These are phyloP conservation scores for Chrysoperla carnea DNA, from an alignment of 1,140 invertebrate genomes.

Conservation along the genomic window DNA sequence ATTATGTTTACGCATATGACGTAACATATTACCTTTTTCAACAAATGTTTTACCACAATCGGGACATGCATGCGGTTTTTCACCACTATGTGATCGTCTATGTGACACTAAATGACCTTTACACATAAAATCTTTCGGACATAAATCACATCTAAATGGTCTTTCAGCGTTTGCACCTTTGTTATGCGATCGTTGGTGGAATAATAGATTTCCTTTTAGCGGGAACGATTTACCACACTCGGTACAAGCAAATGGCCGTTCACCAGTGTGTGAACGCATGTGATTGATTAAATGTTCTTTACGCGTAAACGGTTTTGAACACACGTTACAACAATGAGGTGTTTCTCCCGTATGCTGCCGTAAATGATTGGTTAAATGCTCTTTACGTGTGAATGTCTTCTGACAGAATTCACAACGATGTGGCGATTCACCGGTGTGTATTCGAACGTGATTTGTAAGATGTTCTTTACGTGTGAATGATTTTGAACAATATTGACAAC, in stretches of 20 bases:
- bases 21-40: constrained; percentile 54
- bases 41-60: constrained; percentile 64
- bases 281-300: constrained; percentile 59
- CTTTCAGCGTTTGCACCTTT: constrained; percentile 69
- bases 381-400: constrained; percentile 65
- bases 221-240: constrained; percentile 78
- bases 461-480: constrained; percentile 72
- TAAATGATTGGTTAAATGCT: constrained; percentile 63
- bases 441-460: constrained; percentile 55
- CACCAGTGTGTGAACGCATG: constrained; percentile 76
- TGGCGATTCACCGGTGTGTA: constrained; percentile 55
- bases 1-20: constrained; percentile 34
- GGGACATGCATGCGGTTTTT: constrained; percentile 58
- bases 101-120: constrained; percentile 88
- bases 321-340: constrained; percentile 53
- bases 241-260: constrained; percentile 59
- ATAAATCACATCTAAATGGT: constrained; percentile 88
- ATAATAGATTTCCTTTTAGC: constrained; percentile 73
- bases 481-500: constrained; percentile 68
- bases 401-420: constrained; percentile 68
- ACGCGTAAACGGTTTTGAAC: constrained; percentile 43
- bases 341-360: constrained; percentile 51
- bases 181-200: constrained; percentile 90
- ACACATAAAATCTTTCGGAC: constrained; percentile 91
- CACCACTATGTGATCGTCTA: constrained; percentile 73